phyloP scores from a whole-genome alignment of 2,797 vertebrate species.

The Orientallactaga sibirica region DNA sequence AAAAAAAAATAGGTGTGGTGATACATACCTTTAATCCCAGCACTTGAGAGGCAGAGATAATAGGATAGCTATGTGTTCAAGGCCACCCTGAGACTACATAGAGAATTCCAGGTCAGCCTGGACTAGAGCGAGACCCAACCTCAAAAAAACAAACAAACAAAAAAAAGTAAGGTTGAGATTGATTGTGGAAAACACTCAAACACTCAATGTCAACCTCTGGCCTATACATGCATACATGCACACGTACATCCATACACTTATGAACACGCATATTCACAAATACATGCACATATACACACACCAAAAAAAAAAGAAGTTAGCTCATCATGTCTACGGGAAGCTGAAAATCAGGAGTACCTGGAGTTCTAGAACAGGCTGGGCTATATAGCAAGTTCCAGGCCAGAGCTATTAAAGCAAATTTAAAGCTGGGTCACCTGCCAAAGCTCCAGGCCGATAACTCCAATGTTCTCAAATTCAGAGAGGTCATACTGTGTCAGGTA shows the following conservation, averaged over 20 bases:
- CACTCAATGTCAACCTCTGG: not conserved
- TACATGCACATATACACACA: not conserved
- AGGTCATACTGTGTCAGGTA: conserved; percentile 90
- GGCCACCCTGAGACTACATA: no score
- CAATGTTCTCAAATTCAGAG: conserved; percentile 92
- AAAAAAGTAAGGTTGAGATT: not conserved
- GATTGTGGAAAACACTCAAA: not conserved
- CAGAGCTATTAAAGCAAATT: not conserved
- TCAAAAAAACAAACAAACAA: no score
- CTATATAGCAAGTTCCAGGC: not conserved
- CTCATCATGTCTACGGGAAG: not conserved
- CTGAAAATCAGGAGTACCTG: not conserved
- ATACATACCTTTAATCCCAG: no score
- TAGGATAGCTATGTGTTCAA: no score
- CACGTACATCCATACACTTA: not conserved
- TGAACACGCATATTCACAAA: not conserved
- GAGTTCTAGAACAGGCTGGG: not conserved
- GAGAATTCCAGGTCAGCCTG: no score
- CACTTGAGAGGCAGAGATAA: no score
- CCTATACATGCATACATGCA: not conserved
- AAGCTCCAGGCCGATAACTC: conserved; percentile 93
- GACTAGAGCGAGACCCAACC: no score
- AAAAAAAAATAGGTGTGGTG: no score
- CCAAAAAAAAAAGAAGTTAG: not conserved
- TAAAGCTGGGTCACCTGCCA: conserved; percentile 92